Percentiles rank a stretch among this genome's conserved stretches.
Conservation (phyloP, 92 coral and sea anemone genomes). For the Chrysogorgia sp. region DNA sequence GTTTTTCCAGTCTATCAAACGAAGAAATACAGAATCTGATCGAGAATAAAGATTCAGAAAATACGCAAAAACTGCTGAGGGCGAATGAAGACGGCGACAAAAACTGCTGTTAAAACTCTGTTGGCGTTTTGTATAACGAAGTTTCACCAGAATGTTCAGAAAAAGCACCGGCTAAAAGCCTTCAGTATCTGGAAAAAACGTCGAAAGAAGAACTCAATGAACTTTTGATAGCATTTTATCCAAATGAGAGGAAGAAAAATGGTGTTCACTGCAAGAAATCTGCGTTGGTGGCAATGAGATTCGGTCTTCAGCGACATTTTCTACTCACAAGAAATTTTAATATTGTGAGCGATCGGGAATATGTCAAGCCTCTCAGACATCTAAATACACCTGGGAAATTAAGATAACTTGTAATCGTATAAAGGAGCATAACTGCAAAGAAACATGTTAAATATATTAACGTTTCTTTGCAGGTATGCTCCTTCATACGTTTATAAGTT, state of each 20-base stretch:
- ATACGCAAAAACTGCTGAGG: conserved; percentile 38
- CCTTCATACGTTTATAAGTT: no score
- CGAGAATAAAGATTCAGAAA: conserved; percentile 44
- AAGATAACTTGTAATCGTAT: no score
- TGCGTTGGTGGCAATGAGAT: conserved; percentile 84
- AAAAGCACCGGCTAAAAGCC: background rate
- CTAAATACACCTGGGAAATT: no score
- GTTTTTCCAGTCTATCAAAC: conserved; percentile 31
- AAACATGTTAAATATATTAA: no score
- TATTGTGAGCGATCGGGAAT: conserved; percentile 29
- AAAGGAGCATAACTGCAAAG: no score
- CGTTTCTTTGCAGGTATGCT: no score
- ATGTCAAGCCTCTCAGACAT: no score
- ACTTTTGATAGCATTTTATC: conserved; percentile 83
- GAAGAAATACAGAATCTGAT: conserved; percentile 37
- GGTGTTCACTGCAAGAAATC: conserved; percentile 92
- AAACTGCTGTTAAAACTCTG: conserved; percentile 18
- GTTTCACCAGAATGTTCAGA: background rate
- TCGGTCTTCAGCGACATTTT: conserved; percentile 88
- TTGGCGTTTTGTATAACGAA: conserved; percentile 7
- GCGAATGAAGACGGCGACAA: conserved; percentile 17
- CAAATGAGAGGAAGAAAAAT: conserved; percentile 89
- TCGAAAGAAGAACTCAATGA: conserved; percentile 71
- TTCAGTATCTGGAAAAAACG: conserved; percentile 17
- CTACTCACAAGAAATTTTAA: conserved; percentile 38